Conservation (phyloP, 2,797 vertebrate species). For the Brachyrhaphis roseni region DNA sequence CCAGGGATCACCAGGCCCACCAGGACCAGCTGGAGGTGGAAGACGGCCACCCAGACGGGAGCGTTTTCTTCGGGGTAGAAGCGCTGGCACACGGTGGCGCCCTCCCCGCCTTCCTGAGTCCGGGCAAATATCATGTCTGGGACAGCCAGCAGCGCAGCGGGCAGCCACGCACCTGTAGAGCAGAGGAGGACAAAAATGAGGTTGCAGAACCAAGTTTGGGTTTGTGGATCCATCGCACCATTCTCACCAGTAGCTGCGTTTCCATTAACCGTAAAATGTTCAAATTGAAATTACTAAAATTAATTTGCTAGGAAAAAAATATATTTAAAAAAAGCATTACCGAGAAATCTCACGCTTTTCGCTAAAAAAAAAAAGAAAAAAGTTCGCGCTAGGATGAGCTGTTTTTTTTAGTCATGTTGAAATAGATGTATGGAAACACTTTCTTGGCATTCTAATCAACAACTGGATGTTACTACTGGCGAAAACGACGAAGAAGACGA, state of each 20-base stretch:
- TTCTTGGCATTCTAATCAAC: too few relatives aligned
- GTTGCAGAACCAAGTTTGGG: background rate
- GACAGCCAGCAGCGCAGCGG: conserved; percentile 89
- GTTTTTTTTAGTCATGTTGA: too few relatives aligned
- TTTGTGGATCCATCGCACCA: background rate
- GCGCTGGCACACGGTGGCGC: conserved; percentile 85
- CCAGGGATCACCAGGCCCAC: conserved; percentile 94
- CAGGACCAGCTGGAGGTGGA: conserved; percentile 92
- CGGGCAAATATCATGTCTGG: conserved; percentile 92
- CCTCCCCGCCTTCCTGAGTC: conserved; percentile 76
- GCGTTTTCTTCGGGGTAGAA: conserved; percentile 83
- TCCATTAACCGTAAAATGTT: background rate
- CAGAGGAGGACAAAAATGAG: background rate
- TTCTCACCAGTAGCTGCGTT: background rate
- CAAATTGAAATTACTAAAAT: too few relatives aligned
- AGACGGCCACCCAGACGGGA: conserved; percentile 85
- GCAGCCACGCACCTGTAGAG: conserved; percentile 79
- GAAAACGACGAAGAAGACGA: too few relatives aligned
- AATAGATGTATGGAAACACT: too few relatives aligned
- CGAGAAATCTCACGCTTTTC: too few relatives aligned
- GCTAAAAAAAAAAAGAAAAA: too few relatives aligned
- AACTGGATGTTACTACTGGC: too few relatives aligned
- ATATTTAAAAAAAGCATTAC: too few relatives aligned
- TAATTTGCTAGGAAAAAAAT: too few relatives aligned
- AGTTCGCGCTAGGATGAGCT: too few relatives aligned